Evolutionary conservation across 2,888 invertebrate species (phyloP).

Genomic region (Megalurothrips usitatus): DNA sequence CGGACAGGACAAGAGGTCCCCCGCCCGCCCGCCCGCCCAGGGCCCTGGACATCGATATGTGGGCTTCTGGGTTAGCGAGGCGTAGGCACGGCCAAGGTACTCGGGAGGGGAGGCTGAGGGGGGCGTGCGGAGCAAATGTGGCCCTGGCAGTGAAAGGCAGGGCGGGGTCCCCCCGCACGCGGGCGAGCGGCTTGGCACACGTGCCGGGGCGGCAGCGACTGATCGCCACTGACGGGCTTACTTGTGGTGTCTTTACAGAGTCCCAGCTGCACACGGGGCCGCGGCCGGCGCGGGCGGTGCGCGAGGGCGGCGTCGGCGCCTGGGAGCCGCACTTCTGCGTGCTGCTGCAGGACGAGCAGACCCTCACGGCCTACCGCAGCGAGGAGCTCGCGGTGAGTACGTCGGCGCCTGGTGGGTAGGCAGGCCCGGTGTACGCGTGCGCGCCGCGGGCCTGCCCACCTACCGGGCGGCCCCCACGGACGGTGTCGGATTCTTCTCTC

Average conservation of each 20-base stretch:
- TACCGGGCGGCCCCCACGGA: background rate
- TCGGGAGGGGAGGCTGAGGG: constrained; percentile 45
- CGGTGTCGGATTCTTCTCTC: background rate
- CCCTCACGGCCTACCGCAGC: constrained; percentile 69
- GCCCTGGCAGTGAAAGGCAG: constrained; percentile 32
- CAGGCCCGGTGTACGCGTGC: background rate
- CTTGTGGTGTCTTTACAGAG: constrained; percentile 44
- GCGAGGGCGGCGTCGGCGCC: constrained; percentile 41
- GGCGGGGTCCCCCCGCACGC: background rate
- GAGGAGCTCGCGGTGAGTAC: constrained; percentile 73
- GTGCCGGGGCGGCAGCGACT: too few species aligned
- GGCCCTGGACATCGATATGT: constrained; percentile 35
- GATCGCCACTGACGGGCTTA: background rate
- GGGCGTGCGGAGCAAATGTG: constrained; percentile 46
- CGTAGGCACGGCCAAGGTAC: constrained; percentile 55
- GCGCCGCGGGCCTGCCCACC: background rate
- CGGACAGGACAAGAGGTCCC: background rate
- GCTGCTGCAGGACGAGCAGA: constrained; percentile 68
- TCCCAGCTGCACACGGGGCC: constrained; percentile 47
- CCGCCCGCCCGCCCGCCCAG: constrained; percentile 37
- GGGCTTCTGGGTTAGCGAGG: constrained; percentile 45
- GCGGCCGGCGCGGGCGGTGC: constrained; percentile 34
- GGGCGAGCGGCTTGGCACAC: too few species aligned
- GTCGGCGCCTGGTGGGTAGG: background rate
- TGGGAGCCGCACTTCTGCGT: constrained; percentile 81